Base-by-base conservation (phyloP, 2,888 invertebrate species). In the Hedychridium roseum region DNA sequence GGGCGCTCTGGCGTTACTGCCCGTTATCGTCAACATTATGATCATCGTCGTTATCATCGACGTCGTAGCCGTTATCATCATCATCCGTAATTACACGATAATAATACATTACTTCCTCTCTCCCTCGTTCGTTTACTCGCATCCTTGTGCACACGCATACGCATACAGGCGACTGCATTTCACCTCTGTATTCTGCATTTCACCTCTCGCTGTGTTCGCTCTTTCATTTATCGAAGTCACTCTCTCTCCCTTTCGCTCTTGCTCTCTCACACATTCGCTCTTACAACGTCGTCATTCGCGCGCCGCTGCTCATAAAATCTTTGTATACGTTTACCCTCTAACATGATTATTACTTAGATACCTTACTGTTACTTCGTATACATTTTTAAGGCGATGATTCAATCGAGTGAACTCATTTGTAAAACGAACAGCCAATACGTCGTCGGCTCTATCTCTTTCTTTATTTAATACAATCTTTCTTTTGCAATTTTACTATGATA, bases 351-450 rank as follows among this genome's bases (percentile, higher is more conserved):
- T 78, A 78, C 71, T 78, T 78, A 77, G 70, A 76, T 78, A 79
- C 73, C 78, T 79, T 78, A 78, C 64, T 69, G 73, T 78, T 78
- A 79, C 66, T 78, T 79, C 78, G 78, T 79, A 79, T 79, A 79
- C 78, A 79, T 78, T 78, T 78, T 79, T 79, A 79, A 79, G 78
- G 78, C 78, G 78, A 79, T 79, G 77, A 79, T 79, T 79, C 76
- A 78, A 79, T 78, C 72, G 75, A 74, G 74, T 78, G 75, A 78
- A 78, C 74, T 76, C 74, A 73, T 78, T 73, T 70, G 62, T 64
- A 65, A 71, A 75, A 74, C 70, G 69, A 76, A 76, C 74, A 76
- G 76, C 75, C 76, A 73, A 74, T 74, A 61, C 65, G 67, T 70
- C 64, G 57, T 65, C 51, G 53, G 64, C 18, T 43, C 46, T 44